phyloP scores from a whole-genome alignment of 2,797 vertebrate species.

The Dromococcyx pavoninus region DNA sequence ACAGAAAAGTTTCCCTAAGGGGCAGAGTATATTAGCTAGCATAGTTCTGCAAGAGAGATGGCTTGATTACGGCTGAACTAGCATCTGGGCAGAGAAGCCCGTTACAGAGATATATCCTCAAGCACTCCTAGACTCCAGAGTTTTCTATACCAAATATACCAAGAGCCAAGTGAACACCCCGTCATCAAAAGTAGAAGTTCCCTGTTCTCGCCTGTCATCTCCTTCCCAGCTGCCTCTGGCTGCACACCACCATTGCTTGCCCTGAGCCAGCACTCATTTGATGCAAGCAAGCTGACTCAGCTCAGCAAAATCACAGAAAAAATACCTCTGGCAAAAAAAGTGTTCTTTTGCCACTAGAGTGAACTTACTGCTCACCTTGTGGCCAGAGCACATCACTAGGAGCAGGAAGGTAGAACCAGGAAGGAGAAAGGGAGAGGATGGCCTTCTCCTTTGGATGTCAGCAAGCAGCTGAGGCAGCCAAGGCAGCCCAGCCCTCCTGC shows the following conservation, averaged over 20 bases:
- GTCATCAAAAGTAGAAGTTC: background rate
- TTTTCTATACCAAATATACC: background rate
- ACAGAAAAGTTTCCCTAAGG: background rate
- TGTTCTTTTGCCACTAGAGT: background rate
- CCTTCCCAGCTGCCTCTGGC: background rate
- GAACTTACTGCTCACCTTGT: background rate
- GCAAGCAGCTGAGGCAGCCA: background rate
- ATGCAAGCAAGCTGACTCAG: background rate
- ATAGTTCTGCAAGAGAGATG: background rate
- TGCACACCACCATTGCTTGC: background rate
- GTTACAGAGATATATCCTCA: background rate
- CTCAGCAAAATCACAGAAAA: background rate
- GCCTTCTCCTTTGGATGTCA: background rate
- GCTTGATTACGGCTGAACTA: background rate
- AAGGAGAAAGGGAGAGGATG: background rate
- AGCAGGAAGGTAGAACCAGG: background rate
- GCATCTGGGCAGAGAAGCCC: background rate
- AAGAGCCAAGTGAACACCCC: background rate
- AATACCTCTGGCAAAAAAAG: background rate
- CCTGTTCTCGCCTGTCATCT: background rate
- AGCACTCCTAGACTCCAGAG: background rate
- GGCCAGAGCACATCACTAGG: fast-evolving
- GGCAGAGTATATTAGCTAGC: background rate
- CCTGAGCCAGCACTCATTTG: background rate
- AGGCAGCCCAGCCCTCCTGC: background rate